Evolutionary conservation across 1,140 invertebrate species (phyloP), one percentile per base, ranked within the genome.

Genomic region (Papilio polytes): DNA sequence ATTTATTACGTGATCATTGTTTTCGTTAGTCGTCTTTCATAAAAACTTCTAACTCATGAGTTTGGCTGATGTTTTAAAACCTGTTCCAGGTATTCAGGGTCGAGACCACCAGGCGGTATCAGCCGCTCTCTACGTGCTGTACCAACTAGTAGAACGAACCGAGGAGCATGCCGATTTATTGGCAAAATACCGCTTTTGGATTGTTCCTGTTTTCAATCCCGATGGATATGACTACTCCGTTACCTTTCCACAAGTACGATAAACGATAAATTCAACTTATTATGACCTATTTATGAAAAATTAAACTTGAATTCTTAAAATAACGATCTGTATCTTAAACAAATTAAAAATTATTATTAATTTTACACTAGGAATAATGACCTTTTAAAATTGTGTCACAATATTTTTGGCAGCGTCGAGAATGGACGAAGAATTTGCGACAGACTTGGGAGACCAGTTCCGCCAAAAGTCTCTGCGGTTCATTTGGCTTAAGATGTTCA

Each of bases 221-320:
- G 97, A 98, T 89, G 97, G 97, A 46, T 97, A 97, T 85, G 96
- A 96, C 80, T 97, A 96, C 85, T 96, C 96, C 2, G 91, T 92
- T 86, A 94, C 91, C 1, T 94, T 94, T 85, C 90, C 92, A 59
- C 87, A 89, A 13, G 93, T 94, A 84, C 72, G 87, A 88, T 41
- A 36, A 31, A 51, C n/a, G 10, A 63, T 22, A 63, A 63, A 26
- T 63, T 3, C 48, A 51, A 51, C 15, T 41, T 41, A 48, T 48
- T 12, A 48, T 15, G 46, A 48, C 10, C 12, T 48, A 48, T 10
- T 41, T 6, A 41, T 41, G 36, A 41, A 41, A 41, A 8, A 7
- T 0, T 1, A 41, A 41, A 41, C 36, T 41, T 41, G 36, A 41
- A 8, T 41, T 41, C 36, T 41, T 8, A 41, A 8, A 41, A 8